phyloP scores from a whole-genome alignment of 1,140 invertebrate genomes.

The Heliconius melpomene region DNA sequence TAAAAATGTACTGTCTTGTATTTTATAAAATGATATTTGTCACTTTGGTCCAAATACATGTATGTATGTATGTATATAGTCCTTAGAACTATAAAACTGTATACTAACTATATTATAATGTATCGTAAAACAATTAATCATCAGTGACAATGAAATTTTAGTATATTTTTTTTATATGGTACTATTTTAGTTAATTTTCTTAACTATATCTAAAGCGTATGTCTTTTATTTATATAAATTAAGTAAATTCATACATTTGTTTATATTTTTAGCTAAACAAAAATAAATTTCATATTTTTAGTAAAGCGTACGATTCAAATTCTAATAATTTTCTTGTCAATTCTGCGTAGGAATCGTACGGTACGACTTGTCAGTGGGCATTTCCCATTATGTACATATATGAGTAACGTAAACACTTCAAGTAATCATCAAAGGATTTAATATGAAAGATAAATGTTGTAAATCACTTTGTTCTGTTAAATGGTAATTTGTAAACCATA shows the following conservation, averaged over 20 bases:
- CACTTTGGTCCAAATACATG: not conserved
- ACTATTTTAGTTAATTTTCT: not conserved
- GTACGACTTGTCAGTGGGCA: not conserved
- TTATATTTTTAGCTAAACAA: no score
- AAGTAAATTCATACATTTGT: no score
- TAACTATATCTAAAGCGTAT: no score
- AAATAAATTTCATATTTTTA: no score
- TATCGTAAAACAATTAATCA: not conserved
- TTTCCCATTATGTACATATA: not conserved
- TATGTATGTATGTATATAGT: not conserved
- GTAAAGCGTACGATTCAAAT: no score
- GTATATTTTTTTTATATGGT: not conserved
- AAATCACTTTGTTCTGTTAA: not conserved
- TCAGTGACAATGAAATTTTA: no score
- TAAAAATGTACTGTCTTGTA: not conserved
- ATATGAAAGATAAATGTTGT: not conserved
- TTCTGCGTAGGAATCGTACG: not conserved
- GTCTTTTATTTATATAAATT: no score
- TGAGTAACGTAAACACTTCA: not conserved
- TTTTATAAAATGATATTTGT: not conserved
- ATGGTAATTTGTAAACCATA: not conserved
- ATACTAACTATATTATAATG: not conserved
- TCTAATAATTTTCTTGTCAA: not conserved
- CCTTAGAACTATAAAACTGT: not conserved
- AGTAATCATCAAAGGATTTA: not conserved